Percentiles rank a stretch among this genome's conserved stretches.
These are phyloP conservation scores for Thamnaconus septentrionalis DNA, from an alignment of 2,113 vertebrate genomes.

Conservation along the genomic window DNA sequence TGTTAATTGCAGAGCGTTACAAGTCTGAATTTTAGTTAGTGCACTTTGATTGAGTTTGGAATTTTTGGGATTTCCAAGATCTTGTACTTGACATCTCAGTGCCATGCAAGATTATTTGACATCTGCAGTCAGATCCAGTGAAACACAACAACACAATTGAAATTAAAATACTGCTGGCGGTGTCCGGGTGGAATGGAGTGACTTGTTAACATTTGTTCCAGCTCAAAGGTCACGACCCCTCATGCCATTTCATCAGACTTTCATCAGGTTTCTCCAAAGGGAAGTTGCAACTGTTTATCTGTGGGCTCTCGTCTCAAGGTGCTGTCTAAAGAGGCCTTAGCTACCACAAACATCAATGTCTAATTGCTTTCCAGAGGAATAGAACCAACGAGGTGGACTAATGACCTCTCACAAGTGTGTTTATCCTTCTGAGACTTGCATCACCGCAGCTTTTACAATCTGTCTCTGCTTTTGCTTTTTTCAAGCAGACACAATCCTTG, in stretches of 20 bases:
- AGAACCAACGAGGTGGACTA: constrained; percentile 35
- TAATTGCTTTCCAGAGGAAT: constrained; percentile 57
- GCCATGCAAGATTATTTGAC: too few species aligned
- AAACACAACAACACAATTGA: too few species aligned
- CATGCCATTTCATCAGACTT: constrained; percentile 41
- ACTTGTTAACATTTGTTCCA: background rate
- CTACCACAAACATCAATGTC: constrained; percentile 16
- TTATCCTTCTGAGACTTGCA: constrained; percentile 9
- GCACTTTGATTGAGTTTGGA: too few species aligned
- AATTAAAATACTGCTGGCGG: too few species aligned
- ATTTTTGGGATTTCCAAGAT: too few species aligned
- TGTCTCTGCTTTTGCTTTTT: background rate
- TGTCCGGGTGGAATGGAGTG: background rate
- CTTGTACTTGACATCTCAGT: too few species aligned
- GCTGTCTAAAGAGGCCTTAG: constrained; percentile 40
- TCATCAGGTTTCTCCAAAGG: constrained; percentile 44
- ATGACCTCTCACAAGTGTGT: constrained; percentile 38
- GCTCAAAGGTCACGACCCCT: constrained; percentile 10
- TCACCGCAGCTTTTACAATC: background rate
- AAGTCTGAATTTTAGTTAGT: too few species aligned
- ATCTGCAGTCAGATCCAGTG: too few species aligned
- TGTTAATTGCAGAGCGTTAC: too few species aligned
- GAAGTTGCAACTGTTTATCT: constrained; percentile 40
- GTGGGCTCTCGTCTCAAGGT: constrained; percentile 41
- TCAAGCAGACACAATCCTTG: too few species aligned